phyloP scores from a whole-genome alignment of 2,797 vertebrate species.

The Pangasius krempfi region DNA sequence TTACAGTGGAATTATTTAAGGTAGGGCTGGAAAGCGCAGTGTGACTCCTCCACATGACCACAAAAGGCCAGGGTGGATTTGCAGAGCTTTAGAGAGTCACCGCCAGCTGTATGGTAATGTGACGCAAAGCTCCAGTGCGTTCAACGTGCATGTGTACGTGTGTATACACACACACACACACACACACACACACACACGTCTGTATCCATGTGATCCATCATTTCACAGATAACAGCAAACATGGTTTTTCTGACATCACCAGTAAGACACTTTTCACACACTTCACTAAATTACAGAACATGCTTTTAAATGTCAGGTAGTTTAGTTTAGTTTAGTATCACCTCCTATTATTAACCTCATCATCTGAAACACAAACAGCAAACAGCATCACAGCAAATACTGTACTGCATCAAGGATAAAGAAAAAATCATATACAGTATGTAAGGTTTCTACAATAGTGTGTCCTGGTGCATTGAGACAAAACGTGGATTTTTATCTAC shows the following conservation, averaged over 20 bases:
- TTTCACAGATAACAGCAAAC: slow-evolving; percentile 2
- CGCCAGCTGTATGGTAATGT: slow-evolving; percentile 86
- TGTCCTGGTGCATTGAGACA: not conserved
- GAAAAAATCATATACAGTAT: not conserved
- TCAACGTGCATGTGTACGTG: slow-evolving; percentile 56
- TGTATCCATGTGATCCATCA: not conserved
- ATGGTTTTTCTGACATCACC: not conserved
- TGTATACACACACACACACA: slow-evolving; percentile 75
- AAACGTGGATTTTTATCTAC: no score
- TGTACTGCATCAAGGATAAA: not conserved
- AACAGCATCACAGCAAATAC: not conserved
- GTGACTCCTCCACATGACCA: slow-evolving; percentile 43
- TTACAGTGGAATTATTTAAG: slow-evolving; percentile 36
- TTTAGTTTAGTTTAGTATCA: not conserved
- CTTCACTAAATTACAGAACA: not conserved
- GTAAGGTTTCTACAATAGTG: not conserved
- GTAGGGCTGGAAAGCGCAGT: slow-evolving; percentile 29
- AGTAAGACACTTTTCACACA: not conserved
- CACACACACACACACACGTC: slow-evolving; percentile 71
- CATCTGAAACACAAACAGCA: not conserved
- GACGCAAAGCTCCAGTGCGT: slow-evolving; percentile 65
- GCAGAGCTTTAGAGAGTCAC: slow-evolving; percentile 53
- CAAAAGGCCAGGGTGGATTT: slow-evolving; percentile 64
- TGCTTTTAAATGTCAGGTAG: not conserved
- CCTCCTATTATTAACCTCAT: not conserved